Conservation (phyloP, 1,140 invertebrate genomes). For the Dinothrombium tinctorium region DNA sequence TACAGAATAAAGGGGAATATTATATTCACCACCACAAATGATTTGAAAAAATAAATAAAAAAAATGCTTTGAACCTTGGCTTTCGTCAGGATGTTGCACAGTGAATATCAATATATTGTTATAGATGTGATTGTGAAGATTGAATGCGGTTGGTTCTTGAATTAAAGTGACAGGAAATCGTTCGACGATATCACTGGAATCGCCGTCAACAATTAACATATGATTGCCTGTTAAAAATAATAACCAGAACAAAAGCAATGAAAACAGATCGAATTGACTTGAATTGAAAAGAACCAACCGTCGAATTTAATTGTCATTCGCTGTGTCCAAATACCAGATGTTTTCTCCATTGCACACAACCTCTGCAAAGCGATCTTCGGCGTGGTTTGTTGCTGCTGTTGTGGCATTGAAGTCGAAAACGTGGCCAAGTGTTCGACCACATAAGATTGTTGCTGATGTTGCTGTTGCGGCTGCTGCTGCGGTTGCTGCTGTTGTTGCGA, state of each 20-base stretch:
- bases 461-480: no score
- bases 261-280: background rate
- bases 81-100: slow-evolving; percentile 27
- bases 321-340: slow-evolving; percentile 91
- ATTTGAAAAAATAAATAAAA: background rate
- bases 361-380: slow-evolving; percentile 69
- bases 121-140: slow-evolving; percentile 83
- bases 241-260: background rate
- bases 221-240: slow-evolving; percentile 27
- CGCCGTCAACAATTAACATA: slow-evolving; percentile 12
- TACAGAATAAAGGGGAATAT: background rate
- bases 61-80: slow-evolving; percentile 5
- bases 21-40: background rate
- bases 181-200: slow-evolving; percentile 51
- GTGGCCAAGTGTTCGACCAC: slow-evolving; percentile 85
- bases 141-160: slow-evolving; percentile 83
- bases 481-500: no score
- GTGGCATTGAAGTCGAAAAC: slow-evolving; percentile 59
- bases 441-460: no score
- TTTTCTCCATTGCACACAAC: slow-evolving; percentile 82
- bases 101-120: slow-evolving; percentile 96
- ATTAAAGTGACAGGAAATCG: slow-evolving; percentile 74
- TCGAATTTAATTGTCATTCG: slow-evolving; percentile 38
- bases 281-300: slow-evolving; percentile 1
- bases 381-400: slow-evolving; percentile 4